phyloP scores from a whole-genome alignment of 2,888 invertebrate species.

The Metellina segmentata region DNA sequence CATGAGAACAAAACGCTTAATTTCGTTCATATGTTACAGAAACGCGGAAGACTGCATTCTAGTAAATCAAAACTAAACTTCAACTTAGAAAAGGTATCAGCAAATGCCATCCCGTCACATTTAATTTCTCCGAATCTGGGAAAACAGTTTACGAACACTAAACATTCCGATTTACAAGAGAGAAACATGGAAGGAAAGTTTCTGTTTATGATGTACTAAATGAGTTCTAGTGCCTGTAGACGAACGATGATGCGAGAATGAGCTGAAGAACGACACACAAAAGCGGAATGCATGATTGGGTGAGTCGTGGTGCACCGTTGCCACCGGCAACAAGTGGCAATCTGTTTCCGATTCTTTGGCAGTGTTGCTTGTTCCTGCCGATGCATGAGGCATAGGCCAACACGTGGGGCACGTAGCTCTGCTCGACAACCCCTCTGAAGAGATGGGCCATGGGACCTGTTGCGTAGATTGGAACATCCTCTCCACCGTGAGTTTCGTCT shows the following conservation, averaged over 20 bases:
- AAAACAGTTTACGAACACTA: too few relatives aligned
- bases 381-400: slow-evolving; percentile 78
- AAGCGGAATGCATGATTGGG: not conserved
- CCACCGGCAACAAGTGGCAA: slow-evolving; percentile 28
- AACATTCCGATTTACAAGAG: too few relatives aligned
- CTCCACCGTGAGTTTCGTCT: slow-evolving; percentile 81
- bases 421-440: slow-evolving; percentile 77
- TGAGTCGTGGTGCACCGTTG: not conserved
- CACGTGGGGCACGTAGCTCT: slow-evolving; percentile 77
- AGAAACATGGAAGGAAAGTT: too few relatives aligned
- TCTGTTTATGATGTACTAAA: too few relatives aligned
- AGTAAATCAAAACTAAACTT: too few relatives aligned
- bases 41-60: too few relatives aligned
- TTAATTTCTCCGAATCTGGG: too few relatives aligned
- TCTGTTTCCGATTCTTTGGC: slow-evolving; percentile 65
- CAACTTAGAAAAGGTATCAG: too few relatives aligned
- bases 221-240: too few relatives aligned
- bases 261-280: not conserved
- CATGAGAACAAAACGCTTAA: too few relatives aligned
- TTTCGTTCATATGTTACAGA: too few relatives aligned
- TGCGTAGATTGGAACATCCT: slow-evolving; percentile 79
- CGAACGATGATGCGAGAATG: not conserved
- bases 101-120: too few relatives aligned
- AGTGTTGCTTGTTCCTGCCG: slow-evolving; percentile 77
- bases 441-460: slow-evolving; percentile 78